These are phyloP conservation scores for Linurgus olivaceus DNA, from an alignment of 2,797 vertebrate species.

Conservation along the genomic window DNA sequence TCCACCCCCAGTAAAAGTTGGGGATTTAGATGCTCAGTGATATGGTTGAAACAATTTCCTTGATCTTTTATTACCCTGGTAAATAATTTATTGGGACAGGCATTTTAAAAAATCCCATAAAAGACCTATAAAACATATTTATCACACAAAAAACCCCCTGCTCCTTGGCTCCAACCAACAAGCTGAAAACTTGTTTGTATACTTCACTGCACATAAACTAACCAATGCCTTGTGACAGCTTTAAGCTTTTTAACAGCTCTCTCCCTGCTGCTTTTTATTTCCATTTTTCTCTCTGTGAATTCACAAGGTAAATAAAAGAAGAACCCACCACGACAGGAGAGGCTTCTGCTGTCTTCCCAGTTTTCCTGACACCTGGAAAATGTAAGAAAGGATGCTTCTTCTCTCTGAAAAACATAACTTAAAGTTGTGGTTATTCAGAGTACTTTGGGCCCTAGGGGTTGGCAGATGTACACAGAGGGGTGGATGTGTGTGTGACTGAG, in stretches of 20 bases:
- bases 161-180: slow-evolving; percentile 60
- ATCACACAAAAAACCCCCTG: slow-evolving; percentile 15
- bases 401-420: neutral
- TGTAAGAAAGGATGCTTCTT: neutral
- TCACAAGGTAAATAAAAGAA: neutral
- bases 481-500: rapidly evolving
- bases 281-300: slow-evolving; percentile 21
- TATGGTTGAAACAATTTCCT: slow-evolving; percentile 69
- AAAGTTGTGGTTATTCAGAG: neutral
- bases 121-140: slow-evolving; percentile 75
- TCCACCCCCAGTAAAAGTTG: slow-evolving; percentile 64
- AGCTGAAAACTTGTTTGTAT: slow-evolving; percentile 60
- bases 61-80: slow-evolving; percentile 74
- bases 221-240: slow-evolving; percentile 55
- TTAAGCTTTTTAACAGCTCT: slow-evolving; percentile 61
- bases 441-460: rapidly evolving
- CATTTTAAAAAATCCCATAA: slow-evolving; percentile 73
- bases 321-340: neutral
- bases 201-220: slow-evolving; percentile 65
- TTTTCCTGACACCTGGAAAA: neutral
- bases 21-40: slow-evolving; percentile 71
- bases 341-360: neutral
- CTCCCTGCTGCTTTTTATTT: slow-evolving; percentile 32
- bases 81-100: slow-evolving; percentile 77
- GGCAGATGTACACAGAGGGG: neutral